Percentiles rank a stretch among this genome's conserved stretches.
These are phyloP conservation scores for Lamproptera curius DNA, from an alignment of 2,888 invertebrate species.

Conservation along the genomic window DNA sequence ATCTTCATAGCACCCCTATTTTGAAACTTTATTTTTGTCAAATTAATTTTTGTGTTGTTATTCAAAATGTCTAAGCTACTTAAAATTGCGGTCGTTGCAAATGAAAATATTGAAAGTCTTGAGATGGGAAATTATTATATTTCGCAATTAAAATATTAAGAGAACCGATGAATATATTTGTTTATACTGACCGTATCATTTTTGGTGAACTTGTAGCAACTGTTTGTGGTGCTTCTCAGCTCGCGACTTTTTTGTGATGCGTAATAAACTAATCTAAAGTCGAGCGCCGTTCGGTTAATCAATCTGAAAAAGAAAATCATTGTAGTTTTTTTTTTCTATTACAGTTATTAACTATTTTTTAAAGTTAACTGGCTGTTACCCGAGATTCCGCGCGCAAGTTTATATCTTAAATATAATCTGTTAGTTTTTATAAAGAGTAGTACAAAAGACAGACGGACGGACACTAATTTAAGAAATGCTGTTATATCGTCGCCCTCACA, in stretches of 20 bases:
- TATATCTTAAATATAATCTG: too few species aligned
- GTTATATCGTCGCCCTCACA: neutral
- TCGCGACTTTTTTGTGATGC: constrained; percentile 55
- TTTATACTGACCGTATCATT: constrained; percentile 52
- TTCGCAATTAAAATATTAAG: too few species aligned
- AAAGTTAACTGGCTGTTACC: neutral
- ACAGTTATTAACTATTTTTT: neutral
- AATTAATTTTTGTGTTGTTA: too few species aligned
- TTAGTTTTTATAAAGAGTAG: too few species aligned
- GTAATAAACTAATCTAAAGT: constrained; percentile 79
- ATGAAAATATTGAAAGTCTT: too few species aligned
- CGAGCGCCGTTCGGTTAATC: constrained; percentile 62
- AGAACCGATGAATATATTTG: too few species aligned
- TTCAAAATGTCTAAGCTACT: too few species aligned
- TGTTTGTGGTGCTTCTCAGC: constrained; percentile 29
- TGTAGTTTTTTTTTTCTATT: neutral
- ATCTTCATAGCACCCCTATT: too few species aligned
- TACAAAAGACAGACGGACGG: neutral
- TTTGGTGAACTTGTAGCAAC: constrained; percentile 47
- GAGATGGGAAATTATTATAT: too few species aligned
- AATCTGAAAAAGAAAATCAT: constrained; percentile 47
- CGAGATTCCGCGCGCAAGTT: too few species aligned
- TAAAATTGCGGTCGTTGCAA: too few species aligned
- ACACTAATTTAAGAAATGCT: neutral
- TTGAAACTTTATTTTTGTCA: too few species aligned